Evolutionary conservation across 2,113 vertebrate genomes (phyloP).

Genomic region (Tachysurus fulvidraco): DNA sequence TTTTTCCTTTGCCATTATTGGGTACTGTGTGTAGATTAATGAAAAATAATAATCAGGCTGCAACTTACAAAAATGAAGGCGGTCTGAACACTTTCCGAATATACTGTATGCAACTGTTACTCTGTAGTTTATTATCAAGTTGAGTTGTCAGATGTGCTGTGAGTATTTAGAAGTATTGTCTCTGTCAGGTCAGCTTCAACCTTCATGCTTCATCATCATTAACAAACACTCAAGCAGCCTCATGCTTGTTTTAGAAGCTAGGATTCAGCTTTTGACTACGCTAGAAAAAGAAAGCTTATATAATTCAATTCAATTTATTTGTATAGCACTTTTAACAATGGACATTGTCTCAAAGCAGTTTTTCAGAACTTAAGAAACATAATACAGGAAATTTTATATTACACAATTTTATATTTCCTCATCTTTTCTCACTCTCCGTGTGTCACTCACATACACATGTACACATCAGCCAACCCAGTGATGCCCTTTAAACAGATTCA

Average conservation of each 20-base stretch:
- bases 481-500: not conserved
- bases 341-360: no score
- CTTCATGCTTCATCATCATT: not conserved
- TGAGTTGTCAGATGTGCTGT: not conserved
- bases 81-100: no score
- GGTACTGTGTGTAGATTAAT: no score
- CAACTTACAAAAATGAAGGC: no score
- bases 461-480: constrained; percentile 2
- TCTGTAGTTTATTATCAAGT: not conserved
- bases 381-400: no score
- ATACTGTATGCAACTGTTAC: not conserved
- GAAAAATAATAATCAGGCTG: no score
- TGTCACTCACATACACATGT: not conserved
- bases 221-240: not conserved
- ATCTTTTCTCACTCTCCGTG: not conserved
- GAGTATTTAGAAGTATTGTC: not conserved
- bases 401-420: no score
- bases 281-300: not conserved
- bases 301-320: not conserved
- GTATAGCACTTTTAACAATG: no score
- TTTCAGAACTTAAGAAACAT: no score
- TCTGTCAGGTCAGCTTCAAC: not conserved
- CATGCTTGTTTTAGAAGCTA: not conserved
- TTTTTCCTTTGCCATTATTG: no score
- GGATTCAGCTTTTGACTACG: not conserved